phyloP scores from a whole-genome alignment of 2,888 invertebrate species.

The Athetis lepigone region DNA sequence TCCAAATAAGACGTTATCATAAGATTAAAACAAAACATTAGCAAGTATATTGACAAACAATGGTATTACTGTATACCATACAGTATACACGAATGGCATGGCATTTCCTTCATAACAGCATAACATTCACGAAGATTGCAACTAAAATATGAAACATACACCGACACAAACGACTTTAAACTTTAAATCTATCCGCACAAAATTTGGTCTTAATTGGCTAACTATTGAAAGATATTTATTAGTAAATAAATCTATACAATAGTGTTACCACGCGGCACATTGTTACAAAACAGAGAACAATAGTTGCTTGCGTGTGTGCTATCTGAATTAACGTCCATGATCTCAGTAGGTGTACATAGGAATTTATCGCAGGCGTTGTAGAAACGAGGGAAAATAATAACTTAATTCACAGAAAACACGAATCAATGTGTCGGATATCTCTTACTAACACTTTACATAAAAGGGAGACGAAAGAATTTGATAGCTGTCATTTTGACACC shows the following conservation, averaged over 20 bases:
- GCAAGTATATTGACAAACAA: constrained; percentile 6
- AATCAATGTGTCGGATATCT: not conserved
- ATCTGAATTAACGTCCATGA: constrained; percentile 35
- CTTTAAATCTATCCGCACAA: not conserved
- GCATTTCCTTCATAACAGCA: constrained; percentile 41
- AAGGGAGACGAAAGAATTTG: not conserved
- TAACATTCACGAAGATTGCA: constrained; percentile 15
- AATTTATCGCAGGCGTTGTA: constrained; percentile 24
- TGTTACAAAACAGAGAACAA: constrained; percentile 57
- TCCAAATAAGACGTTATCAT: too few relatives aligned
- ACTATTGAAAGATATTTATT: constrained; percentile 43
- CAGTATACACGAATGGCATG: constrained; percentile 11
- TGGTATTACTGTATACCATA: not conserved
- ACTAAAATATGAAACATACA: constrained; percentile 26
- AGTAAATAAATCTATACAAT: constrained; percentile 50
- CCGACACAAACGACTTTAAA: constrained; percentile 2
- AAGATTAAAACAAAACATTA: not conserved
- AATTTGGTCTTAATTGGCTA: not conserved
- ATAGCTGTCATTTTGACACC: constrained; percentile 11
- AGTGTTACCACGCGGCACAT: constrained; percentile 33
- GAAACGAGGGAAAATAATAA: constrained; percentile 35
- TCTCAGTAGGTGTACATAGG: constrained; percentile 40
- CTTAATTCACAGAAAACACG: not conserved
- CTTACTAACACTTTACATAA: not conserved
- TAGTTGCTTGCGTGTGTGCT: constrained; percentile 51